Conservation (phyloP, 2,888 invertebrate genomes). For the Sipha maydis region DNA sequence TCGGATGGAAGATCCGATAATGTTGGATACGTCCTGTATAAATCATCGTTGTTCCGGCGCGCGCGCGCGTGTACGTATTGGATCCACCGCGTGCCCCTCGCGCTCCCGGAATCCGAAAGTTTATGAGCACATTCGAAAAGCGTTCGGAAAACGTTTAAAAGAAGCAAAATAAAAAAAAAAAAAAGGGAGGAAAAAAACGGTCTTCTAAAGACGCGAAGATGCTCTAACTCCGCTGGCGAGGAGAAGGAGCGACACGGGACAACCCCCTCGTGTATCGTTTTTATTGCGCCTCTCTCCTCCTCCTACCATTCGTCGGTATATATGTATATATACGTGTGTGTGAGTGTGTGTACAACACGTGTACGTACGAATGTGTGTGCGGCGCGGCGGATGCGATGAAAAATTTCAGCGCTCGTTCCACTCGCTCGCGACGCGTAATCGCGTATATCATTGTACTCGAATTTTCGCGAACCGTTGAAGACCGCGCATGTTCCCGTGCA, state of each 20-base stretch:
- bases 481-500: no score
- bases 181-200: not conserved
- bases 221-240: not conserved
- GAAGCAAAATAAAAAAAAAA: not conserved
- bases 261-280: conserved; percentile 47
- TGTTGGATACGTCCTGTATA: conserved; percentile 60
- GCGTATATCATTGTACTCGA: no score
- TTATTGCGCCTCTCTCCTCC: conserved; percentile 24
- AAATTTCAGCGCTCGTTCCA: conserved; percentile 32
- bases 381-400: no score
- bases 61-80: not conserved
- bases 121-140: conserved; percentile 57
- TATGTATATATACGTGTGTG: not conserved
- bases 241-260: not conserved
- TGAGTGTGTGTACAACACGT: no score
- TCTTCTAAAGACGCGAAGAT: conserved; percentile 23
- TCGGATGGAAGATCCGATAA: conserved; percentile 60
- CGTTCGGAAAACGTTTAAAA: conserved; percentile 58
- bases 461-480: no score
- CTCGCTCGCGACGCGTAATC: not conserved
- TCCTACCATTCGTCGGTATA: not conserved
- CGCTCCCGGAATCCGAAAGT: conserved; percentile 52
- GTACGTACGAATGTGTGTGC: no score
- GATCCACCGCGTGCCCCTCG: conserved; percentile 7
- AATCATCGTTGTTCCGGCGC: conserved; percentile 54